Conservation (phyloP, 2,113 vertebrate species). For the Ascaphus truei region DNA sequence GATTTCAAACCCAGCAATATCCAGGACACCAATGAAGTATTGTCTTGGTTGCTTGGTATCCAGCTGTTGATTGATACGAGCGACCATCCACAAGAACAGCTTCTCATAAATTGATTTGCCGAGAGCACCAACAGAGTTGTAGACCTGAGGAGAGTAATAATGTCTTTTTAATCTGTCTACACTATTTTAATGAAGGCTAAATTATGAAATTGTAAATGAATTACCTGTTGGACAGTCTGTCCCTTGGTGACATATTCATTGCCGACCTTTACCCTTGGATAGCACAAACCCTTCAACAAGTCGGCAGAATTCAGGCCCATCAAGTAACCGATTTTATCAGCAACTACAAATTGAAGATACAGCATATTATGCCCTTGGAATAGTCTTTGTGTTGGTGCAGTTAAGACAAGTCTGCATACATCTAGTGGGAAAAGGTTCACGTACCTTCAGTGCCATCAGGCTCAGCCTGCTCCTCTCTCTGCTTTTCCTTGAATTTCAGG, state of each 20-base stretch:
- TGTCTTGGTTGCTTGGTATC: constrained; percentile 39
- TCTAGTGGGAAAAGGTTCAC: not conserved
- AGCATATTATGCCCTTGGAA: not conserved
- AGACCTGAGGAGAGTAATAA: constrained; percentile 1
- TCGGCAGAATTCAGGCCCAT: constrained; percentile 81
- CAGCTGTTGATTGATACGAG: constrained; percentile 32
- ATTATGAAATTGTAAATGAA: not conserved
- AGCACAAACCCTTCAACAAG: constrained; percentile 74
- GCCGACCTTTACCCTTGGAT: constrained; percentile 80
- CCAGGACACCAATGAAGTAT: constrained; percentile 40
- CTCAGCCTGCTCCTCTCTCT: constrained; percentile 75
- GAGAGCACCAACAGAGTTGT: constrained; percentile 37
- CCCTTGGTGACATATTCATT: constrained; percentile 82
- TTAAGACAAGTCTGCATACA: no score
- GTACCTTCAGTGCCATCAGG: constrained; percentile 80
- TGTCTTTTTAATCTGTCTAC: no score
- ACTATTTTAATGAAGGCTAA: no score
- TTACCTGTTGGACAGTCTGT: constrained; percentile 80
- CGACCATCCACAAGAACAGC: constrained; percentile 39
- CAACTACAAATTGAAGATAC: constrained; percentile 54
- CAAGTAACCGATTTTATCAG: constrained; percentile 80
- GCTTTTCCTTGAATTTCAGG: constrained; percentile 83
- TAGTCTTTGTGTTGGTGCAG: no score
- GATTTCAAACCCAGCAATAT: constrained; percentile 43
- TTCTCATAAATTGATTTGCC: constrained; percentile 36